These are phyloP conservation scores for Caenorhabditis zanzibari DNA, from an alignment of 2,888 invertebrate species.

Conservation along the genomic window DNA sequence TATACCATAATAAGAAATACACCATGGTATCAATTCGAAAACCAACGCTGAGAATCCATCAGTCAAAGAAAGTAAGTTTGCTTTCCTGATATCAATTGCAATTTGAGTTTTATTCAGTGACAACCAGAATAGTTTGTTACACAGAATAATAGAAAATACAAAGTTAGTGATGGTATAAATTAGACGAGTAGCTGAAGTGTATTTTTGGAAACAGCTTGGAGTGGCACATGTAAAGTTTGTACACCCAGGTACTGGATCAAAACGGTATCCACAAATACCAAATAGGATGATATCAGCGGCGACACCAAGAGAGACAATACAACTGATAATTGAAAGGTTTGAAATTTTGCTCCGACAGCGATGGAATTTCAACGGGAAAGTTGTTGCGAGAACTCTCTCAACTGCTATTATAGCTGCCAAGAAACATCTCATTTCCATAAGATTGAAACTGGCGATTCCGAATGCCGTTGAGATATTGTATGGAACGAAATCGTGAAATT, in stretches of 20 bases:
- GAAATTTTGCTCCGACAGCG: conserved; percentile 27
- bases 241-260: conserved; percentile 10
- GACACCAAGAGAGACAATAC: conserved; percentile 24
- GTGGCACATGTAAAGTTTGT: conserved; percentile 37
- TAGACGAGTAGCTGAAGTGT: conserved; percentile 5
- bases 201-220: conserved; percentile 31
- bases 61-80: conserved; percentile 36
- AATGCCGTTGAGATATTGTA: conserved; percentile 6
- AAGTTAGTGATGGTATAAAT: conserved; percentile 26
- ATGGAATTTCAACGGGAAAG: conserved; percentile 32
- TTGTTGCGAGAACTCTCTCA: conserved; percentile 41
- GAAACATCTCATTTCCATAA: conserved; percentile 44
- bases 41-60: conserved; percentile 28
- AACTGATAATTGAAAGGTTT: conserved; percentile 9
- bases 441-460: conserved; percentile 3
- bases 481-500: neutral
- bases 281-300: conserved; percentile 13
- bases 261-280: conserved; percentile 21
- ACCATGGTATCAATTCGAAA: conserved; percentile 40
- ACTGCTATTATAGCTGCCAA: conserved; percentile 42
- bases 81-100: conserved; percentile 22
- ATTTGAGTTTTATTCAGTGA: conserved; percentile 1
- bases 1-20: conserved; percentile 2
- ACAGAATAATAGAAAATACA: conserved; percentile 27
- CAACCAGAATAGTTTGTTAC: conserved; percentile 23